Evolutionary conservation across 2,113 vertebrate genomes (phyloP).

Genomic region (Chaenocephalus aceratus): DNA sequence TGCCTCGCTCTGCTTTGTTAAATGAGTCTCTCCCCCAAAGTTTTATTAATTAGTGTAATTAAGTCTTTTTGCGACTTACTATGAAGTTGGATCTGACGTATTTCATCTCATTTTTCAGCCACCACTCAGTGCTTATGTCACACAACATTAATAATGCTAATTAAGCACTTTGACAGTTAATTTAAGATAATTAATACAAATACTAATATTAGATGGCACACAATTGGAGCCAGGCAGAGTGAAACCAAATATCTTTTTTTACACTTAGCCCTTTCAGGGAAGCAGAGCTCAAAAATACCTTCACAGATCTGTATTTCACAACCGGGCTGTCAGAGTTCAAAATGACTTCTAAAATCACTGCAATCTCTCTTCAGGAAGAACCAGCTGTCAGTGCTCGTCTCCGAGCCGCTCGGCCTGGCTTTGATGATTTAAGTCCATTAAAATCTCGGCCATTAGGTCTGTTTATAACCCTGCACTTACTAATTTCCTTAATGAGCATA

Average conservation of each 20-base stretch:
- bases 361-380: slow-evolving; percentile 46
- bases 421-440: slow-evolving; percentile 57
- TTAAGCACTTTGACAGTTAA: slow-evolving; percentile 84
- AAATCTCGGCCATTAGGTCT: slow-evolving; percentile 56
- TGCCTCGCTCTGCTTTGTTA: slow-evolving; percentile 37
- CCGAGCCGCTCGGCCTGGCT: background rate
- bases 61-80: slow-evolving; percentile 76
- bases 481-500: slow-evolving; percentile 70
- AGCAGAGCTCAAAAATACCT: slow-evolving; percentile 55
- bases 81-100: slow-evolving; percentile 68
- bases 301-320: slow-evolving; percentile 64
- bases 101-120: slow-evolving; percentile 81
- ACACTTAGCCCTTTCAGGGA: slow-evolving; percentile 19
- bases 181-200: slow-evolving; percentile 86
- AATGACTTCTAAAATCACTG: slow-evolving; percentile 55
- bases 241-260: slow-evolving; percentile 38
- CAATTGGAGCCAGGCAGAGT: slow-evolving; percentile 56
- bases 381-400: slow-evolving; percentile 29
- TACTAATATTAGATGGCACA: slow-evolving; percentile 83
- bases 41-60: slow-evolving; percentile 84
- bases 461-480: slow-evolving; percentile 69
- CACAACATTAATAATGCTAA: slow-evolving; percentile 85
- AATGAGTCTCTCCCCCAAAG: slow-evolving; percentile 56
- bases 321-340: slow-evolving; percentile 56
- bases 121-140: slow-evolving; percentile 70